Evolutionary conservation across 2,888 invertebrate genomes (phyloP).

Genomic region (Temnothorax rugatulus): DNA sequence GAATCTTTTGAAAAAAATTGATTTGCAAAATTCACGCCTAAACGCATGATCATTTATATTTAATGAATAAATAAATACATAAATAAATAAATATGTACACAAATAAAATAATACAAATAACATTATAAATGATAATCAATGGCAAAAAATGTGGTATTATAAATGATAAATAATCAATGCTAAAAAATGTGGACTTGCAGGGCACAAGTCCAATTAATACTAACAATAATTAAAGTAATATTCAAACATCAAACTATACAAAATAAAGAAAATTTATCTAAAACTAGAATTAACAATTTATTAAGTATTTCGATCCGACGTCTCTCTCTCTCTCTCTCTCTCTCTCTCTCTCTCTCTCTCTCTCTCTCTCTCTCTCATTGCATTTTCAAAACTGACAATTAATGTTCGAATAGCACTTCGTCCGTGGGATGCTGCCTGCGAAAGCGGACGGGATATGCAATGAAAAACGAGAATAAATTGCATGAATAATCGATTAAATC

Average conservation of each 20-base stretch:
- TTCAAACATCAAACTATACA: not conserved
- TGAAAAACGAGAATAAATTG: not conserved
- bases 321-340: not conserved
- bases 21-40: not conserved
- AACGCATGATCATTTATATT: constrained; percentile 31
- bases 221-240: not conserved
- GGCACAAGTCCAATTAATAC: constrained; percentile 21
- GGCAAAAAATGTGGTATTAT: constrained; percentile 33
- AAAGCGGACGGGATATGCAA: not conserved
- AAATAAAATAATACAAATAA: constrained; percentile 14
- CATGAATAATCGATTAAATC: constrained; percentile 57
- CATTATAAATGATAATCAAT: constrained; percentile 5
- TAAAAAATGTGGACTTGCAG: constrained; percentile 26
- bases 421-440: too few species aligned
- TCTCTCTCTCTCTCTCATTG: too few species aligned
- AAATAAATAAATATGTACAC: constrained; percentile 44
- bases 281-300: not conserved
- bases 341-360: not conserved
- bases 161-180: too few species aligned
- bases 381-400: not conserved
- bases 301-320: not conserved
- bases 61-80: constrained; percentile 62
- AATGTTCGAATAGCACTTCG: not conserved
- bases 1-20: not conserved
- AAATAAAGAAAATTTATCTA: not conserved